These are phyloP conservation scores for Oncorhynchus masou DNA, from an alignment of 2,113 vertebrate genomes.

Conservation along the genomic window DNA sequence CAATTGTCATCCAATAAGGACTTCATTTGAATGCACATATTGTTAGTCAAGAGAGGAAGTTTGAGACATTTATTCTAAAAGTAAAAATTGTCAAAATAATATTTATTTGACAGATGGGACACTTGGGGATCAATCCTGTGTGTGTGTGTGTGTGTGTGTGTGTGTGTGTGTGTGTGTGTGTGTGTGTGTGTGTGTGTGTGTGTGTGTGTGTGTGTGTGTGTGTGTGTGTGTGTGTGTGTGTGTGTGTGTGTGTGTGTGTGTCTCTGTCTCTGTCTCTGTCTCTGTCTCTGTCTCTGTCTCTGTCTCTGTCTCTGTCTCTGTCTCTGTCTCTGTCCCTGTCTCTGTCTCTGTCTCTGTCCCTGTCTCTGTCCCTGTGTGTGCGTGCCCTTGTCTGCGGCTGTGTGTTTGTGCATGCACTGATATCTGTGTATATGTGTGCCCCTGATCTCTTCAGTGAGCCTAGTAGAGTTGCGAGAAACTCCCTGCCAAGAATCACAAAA, in stretches of 20 bases:
- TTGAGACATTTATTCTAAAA: constrained; percentile 46
- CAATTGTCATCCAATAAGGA: constrained; percentile 70
- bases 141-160: constrained; percentile 12
- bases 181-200: no score
- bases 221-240: no score
- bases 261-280: no score
- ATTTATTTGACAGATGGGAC: constrained; percentile 42
- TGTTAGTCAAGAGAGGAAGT: constrained; percentile 57
- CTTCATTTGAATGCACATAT: constrained; percentile 56
- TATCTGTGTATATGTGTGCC: not conserved
- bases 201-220: no score
- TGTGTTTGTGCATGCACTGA: no score
- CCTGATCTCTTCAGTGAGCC: constrained; percentile 29
- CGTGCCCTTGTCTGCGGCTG: not conserved
- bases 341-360: no score
- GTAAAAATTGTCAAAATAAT: constrained; percentile 62
- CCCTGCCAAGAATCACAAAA: constrained; percentile 70
- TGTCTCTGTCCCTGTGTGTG: not conserved
- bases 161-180: no score
- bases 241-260: no score
- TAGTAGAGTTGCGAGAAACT: constrained; percentile 57
- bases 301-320: no score
- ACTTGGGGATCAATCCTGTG: constrained; percentile 52
- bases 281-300: no score
- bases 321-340: no score